Percentiles rank a stretch among this genome's conserved stretches.
Evolutionary conservation across 2,888 invertebrate species (phyloP).

Genomic region (Adelphocoris suturalis): DNA sequence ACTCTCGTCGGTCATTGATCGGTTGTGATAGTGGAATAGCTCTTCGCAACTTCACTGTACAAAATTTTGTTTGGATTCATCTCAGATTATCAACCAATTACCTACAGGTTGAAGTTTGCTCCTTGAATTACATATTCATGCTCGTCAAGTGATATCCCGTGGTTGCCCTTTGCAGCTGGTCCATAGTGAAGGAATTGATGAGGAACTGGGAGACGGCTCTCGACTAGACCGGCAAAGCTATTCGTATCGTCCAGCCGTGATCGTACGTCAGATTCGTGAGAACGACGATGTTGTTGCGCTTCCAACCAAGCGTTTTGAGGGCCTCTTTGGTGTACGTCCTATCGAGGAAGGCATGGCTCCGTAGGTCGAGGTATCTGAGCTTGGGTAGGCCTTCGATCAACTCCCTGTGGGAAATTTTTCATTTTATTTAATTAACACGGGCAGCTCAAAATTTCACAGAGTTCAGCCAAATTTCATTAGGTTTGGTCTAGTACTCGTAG

Average conservation of each 20-base stretch:
- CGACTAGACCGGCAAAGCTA: slow-evolving; percentile 22
- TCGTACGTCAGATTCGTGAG: slow-evolving; percentile 43
- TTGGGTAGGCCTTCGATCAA: slow-evolving; percentile 51
- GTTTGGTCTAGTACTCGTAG: too few relatives aligned
- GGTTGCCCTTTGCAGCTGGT: neutral
- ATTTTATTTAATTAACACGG: too few relatives aligned
- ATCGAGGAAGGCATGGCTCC: slow-evolving; percentile 52
- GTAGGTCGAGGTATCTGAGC: slow-evolving; percentile 40
- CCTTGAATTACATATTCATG: neutral
- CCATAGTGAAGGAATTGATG: slow-evolving; percentile 31
- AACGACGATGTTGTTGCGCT: slow-evolving; percentile 29
- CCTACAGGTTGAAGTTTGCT: too few relatives aligned
- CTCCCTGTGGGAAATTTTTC: slow-evolving; percentile 9
- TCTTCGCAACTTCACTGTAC: neutral
- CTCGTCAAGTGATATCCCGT: neutral
- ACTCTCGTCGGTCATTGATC: too few relatives aligned
- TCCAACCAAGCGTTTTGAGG: slow-evolving; percentile 2
- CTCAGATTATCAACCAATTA: neutral
- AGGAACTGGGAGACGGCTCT: slow-evolving; percentile 1
- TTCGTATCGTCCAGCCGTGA: slow-evolving; percentile 18
- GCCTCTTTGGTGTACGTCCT: neutral
- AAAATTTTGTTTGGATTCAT: neutral
- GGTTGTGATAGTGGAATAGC: too few relatives aligned
- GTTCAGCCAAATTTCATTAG: too few relatives aligned
- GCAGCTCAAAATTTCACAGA: too few relatives aligned